Conservation (phyloP, 2,797 vertebrate genomes). For the Rhinatrema bivittatum region DNA sequence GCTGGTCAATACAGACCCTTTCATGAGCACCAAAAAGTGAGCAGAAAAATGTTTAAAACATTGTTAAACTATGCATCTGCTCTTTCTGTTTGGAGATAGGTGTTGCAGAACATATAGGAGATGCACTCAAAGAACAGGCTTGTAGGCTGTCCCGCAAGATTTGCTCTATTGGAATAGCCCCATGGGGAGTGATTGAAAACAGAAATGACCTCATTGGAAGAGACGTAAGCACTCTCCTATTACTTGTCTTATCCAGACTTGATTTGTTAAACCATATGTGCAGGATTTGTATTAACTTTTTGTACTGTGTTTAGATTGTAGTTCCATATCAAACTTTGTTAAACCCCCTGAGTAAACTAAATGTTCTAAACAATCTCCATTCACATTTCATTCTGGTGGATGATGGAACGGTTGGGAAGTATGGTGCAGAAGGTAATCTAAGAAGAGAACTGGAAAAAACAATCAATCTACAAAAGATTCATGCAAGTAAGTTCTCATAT, state of each 20-base stretch:
- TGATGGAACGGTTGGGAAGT: constrained; percentile 19
- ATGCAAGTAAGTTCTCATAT: constrained; percentile 13
- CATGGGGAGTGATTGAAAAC: constrained; percentile 25
- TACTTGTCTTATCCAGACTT: not conserved
- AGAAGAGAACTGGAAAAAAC: constrained; percentile 12
- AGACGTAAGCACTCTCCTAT: constrained; percentile 11
- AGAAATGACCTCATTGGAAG: constrained; percentile 21
- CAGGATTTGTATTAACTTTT: not conserved
- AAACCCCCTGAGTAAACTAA: constrained; percentile 23
- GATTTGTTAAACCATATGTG: constrained; percentile 4
- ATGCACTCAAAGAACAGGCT: constrained; percentile 18
- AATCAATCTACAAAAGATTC: constrained; percentile 14
- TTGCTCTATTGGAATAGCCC: constrained; percentile 21
- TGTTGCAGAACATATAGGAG: constrained; percentile 15
- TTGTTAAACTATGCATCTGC: too few species aligned
- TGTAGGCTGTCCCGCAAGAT: constrained; percentile 6
- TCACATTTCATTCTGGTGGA: constrained; percentile 24
- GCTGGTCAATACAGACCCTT: too few species aligned
- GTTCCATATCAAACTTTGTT: constrained; percentile 18
- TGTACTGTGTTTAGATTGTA: constrained; percentile 4
- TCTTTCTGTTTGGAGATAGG: not conserved
- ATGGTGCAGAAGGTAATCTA: constrained; percentile 9
- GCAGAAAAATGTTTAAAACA: not conserved
- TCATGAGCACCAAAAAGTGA: not conserved
- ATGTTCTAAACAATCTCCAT: constrained; percentile 16